Evolutionary conservation across 2,797 vertebrate species (phyloP).

Genomic region (Gadopsis bispinosus): DNA sequence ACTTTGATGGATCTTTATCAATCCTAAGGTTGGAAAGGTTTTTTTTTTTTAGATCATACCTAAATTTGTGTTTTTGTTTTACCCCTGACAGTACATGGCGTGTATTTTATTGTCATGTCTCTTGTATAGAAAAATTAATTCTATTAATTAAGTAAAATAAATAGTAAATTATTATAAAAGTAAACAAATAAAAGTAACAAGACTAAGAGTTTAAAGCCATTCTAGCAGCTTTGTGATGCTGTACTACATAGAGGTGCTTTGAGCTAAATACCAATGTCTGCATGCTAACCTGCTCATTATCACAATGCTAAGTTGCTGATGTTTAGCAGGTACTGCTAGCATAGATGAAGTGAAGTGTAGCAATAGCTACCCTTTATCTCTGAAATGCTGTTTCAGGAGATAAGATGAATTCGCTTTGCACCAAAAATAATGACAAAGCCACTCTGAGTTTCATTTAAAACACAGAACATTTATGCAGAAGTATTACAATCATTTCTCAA

Average conservation of each 20-base stretch:
- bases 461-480: background rate
- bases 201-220: background rate
- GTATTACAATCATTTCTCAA: background rate
- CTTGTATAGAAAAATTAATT: background rate
- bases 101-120: background rate
- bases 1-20: background rate
- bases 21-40: background rate
- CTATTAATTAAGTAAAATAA: background rate
- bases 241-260: too few species aligned
- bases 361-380: background rate
- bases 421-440: background rate
- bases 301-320: background rate
- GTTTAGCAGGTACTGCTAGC: background rate
- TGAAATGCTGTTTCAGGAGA: background rate
- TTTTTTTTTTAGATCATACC: background rate
- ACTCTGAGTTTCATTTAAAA: conserved; percentile 24
- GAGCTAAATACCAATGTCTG: too few species aligned
- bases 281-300: background rate
- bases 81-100: background rate
- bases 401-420: conserved; percentile 12
- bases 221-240: background rate
- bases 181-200: background rate
- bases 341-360: background rate
- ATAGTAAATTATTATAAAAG: background rate
- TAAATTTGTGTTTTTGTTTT: background rate